Base-by-base conservation (phyloP, 2,113 vertebrate genomes). In the Elephas maximus region DNA sequence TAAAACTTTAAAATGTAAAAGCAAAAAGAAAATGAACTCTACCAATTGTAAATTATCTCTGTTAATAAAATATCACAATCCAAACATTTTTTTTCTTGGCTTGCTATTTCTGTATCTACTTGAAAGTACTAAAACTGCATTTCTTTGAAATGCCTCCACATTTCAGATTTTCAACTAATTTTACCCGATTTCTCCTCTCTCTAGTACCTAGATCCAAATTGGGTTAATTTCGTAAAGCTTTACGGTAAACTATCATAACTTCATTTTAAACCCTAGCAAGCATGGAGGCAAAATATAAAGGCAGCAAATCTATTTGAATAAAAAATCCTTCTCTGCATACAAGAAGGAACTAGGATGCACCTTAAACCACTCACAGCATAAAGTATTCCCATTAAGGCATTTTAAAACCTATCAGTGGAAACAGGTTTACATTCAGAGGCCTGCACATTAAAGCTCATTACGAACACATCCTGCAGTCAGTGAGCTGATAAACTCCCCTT, bases 11-110 rank as follows among this genome's bases (percentile, higher is more conserved):
- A 83, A 94, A 80, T 53, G 11, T 11, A 41, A 37, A 44, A 78
- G 48, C 48, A 83, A 69, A 96, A 95, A 82, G 86, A 89, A 96
- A 94, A 88, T 33, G 18, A 91, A 94, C 33, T 6, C 24, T 77
- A 5, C 45, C 65, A 78, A 51, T 21, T 93, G 2, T 21, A 41
- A 89, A 88, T 23, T 44, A 85, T 76, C 37, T 82, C 69, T 76
- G 63, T 83, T 83, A 82, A 88, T 37, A 88, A 93, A 95, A 57
- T 33, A 20, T 51, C 78, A 28, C n/a, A 95, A 33, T 74, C 74
- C 5, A 53, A 74, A 73, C 11, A 71, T 30, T 93, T 93, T 62
- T 79, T 71, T 53, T 53, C 11, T 53, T 53, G 11, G 51, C 53
- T 79, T 93, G 71, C 8, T 60, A 93, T 71, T 88, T 88, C 62